Base-by-base conservation (phyloP, 2,113 vertebrate species). In the Saimiri boliviensis region DNA sequence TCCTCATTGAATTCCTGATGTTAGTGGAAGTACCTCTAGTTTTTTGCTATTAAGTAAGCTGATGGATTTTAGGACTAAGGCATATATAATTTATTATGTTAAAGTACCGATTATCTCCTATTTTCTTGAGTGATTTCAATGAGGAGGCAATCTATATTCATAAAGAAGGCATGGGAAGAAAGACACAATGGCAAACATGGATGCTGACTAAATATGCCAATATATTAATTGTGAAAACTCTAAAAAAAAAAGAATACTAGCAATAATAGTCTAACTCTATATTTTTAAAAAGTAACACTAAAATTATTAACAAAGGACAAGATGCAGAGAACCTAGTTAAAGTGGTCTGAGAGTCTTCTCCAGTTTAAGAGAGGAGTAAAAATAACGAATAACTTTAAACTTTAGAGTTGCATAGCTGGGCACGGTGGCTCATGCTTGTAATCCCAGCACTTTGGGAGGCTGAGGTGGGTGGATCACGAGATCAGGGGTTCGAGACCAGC, bases 81-180 rank as follows among this genome's bases (percentile, higher is more conserved):
- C 37, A 86, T 68, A 37, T 58, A 42, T 16, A 70, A 32, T 76
- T 54, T 76, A 14, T 23, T 47, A 17, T 42, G 3, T 70, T 93
- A 87, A 91, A 91, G 8, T 80, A 21, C 2, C 45, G 32, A 49
- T 66, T 23, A 66, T 10, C 92, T 94, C 35, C 86, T 81, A 40
- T 42, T 58, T 73, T 91, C 76, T 47, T 80, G 16, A 93, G 20
- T 93, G 27, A 66, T 81, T 90, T 91, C 60, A 85, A 89, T 66
- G 23, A 86, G 27, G n/a, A 94, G 79, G 45, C 81, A 76, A 80
- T 49, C 47, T 87, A 74, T 91, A 73, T 83, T 16, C n/a, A 95
- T 19, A 74, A 58, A 83, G 35, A 80, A 52, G 37, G 21, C 3
- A 45, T 47, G 37, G 16, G 68, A 95, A 92, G n/a, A 88, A 87